Evolutionary conservation across 2,797 vertebrate species (phyloP).

Genomic region (Synaphobranchus kaupii): DNA sequence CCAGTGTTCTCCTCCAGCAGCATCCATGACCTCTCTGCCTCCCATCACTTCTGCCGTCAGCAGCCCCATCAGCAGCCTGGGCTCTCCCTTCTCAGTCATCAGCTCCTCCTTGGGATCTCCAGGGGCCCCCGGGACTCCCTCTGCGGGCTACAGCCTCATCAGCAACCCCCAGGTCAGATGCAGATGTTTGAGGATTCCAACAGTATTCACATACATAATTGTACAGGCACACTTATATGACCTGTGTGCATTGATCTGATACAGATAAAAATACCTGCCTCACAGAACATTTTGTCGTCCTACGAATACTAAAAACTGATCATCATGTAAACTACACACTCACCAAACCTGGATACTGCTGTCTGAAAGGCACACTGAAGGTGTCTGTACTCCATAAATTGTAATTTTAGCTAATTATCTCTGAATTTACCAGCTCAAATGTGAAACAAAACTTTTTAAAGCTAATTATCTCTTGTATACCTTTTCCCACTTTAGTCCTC

Average conservation of each 20-base stretch:
- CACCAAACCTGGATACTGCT: no score
- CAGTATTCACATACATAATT: background rate
- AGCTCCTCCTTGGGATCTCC: conserved; percentile 90
- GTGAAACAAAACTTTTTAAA: no score
- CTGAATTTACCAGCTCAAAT: no score
- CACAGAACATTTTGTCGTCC: no score
- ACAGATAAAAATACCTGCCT: no score
- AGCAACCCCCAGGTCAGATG: conserved; percentile 86
- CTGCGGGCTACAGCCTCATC: conserved; percentile 86
- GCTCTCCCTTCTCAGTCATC: conserved; percentile 90
- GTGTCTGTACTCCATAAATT: no score
- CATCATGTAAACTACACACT: no score
- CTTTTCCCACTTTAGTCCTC: no score
- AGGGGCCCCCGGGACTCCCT: conserved; percentile 84
- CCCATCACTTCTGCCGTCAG: conserved; percentile 68
- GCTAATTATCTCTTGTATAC: no score
- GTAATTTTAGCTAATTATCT: no score
- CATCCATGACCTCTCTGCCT: conserved; percentile 73
- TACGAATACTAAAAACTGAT: no score
- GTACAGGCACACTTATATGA: background rate
- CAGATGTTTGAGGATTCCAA: background rate
- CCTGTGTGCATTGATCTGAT: background rate
- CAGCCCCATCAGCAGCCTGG: conserved; percentile 83
- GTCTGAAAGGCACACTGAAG: no score
- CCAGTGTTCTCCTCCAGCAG: conserved; percentile 76